These are phyloP conservation scores for Oligia strigilis DNA, from an alignment of 2,888 invertebrate genomes.

Conservation along the genomic window DNA sequence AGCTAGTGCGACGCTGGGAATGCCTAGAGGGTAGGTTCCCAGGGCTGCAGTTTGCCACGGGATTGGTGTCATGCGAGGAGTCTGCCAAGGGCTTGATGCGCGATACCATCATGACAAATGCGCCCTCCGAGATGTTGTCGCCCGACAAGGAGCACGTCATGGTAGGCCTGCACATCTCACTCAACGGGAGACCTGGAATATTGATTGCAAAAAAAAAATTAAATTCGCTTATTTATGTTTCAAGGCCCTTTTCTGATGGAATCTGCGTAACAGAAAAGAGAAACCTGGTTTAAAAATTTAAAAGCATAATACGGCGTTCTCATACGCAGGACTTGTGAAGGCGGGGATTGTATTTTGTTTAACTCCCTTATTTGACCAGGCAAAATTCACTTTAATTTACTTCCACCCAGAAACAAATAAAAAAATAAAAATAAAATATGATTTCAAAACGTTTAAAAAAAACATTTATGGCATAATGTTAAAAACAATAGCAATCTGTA, in stretches of 20 bases:
- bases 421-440: conserved; percentile 78
- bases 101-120: conserved; percentile 88
- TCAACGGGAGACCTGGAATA: conserved; percentile 94
- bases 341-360: conserved; percentile 97
- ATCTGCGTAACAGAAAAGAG: conserved; percentile 96
- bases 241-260: conserved; percentile 94
- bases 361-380: conserved; percentile 85
- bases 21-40: conserved; percentile 91
- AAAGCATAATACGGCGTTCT: conserved; percentile 94
- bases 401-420: conserved; percentile 91
- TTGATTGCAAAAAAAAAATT: conserved; percentile 90
- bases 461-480: not conserved
- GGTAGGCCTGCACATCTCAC: conserved; percentile 93
- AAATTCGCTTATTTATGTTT: conserved; percentile 92
- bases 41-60: conserved; percentile 91
- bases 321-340: conserved; percentile 94
- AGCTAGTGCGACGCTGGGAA: conserved; percentile 92
- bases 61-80: conserved; percentile 96
- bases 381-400: conserved; percentile 93
- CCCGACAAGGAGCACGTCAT: conserved; percentile 97
- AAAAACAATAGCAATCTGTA: conserved; percentile 85
- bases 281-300: conserved; percentile 95
- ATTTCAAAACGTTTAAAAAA: conserved; percentile 7
- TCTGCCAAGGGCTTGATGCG: conserved; percentile 88
- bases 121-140: conserved; percentile 90